These are phyloP conservation scores for Graptemys geographica DNA, from an alignment of 2,797 vertebrate species.

Conservation along the genomic window DNA sequence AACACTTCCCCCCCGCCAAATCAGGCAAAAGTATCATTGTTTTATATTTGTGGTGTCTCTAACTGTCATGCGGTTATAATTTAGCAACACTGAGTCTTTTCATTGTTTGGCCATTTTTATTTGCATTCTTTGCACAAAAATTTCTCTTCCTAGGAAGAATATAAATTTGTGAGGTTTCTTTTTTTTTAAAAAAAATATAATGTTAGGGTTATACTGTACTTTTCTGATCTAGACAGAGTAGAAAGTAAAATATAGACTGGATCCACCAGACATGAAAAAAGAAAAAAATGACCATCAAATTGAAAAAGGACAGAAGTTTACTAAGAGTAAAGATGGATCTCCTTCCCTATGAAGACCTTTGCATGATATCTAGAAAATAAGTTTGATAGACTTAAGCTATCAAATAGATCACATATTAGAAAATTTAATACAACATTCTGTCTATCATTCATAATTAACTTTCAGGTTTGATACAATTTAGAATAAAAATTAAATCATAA, in stretches of 20 bases:
- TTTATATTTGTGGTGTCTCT: conserved; percentile 33
- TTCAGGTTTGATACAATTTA: neutral
- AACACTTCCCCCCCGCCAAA: too few relatives aligned
- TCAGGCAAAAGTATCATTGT: conserved; percentile 5
- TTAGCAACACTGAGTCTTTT: conserved; percentile 44
- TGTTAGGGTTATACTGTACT: neutral
- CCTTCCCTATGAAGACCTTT: neutral
- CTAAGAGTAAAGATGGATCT: neutral
- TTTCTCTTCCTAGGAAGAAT: conserved; percentile 22
- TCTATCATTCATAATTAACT: neutral
- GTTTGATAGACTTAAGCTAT: conserved; percentile 6
- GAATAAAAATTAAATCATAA: neutral
- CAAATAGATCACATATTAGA: conserved; percentile 9
- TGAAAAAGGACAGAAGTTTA: too few relatives aligned
- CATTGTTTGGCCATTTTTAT: conserved; percentile 50
- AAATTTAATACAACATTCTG: conserved; percentile 17
- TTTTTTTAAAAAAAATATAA: neutral
- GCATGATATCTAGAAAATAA: neutral
- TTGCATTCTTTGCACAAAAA: conserved; percentile 40
- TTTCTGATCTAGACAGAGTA: neutral
- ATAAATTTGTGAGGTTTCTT: neutral
- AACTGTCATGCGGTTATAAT: conserved; percentile 27
- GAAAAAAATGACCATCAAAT: neutral
- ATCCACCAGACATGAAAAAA: conserved; percentile 23
- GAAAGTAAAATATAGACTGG: neutral